Evolutionary conservation across 2,113 vertebrate species (phyloP), one percentile per base, ranked within the genome.

Genomic region (Ranitomeya variabilis): DNA sequence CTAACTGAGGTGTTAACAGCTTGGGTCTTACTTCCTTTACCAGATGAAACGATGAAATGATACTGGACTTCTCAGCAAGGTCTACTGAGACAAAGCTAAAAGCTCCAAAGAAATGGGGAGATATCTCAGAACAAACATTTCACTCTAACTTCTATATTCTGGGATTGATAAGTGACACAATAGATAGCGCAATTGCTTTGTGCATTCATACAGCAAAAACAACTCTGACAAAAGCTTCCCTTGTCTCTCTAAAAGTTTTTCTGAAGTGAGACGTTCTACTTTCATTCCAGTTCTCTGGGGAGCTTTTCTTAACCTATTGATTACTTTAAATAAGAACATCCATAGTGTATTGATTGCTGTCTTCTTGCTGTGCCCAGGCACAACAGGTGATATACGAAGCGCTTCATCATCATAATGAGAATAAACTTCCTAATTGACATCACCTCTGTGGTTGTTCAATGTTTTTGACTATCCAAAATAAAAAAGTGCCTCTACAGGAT

Each of bases 291-390:
- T 85, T 69, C 87, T 79, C 73, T 85, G 80, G 60, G 82, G 82
- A 89, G 87, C 87, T 89, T 89, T 89, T 89, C 87, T 89, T 89
- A 89, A 89, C 87, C 87, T 89, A 89, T 89, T 73, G 87, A 89
- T 89, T 85, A 89, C 74, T 84, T 89, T 89, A 89, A 89, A 89
- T 89, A 85, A 89, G 81, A 85, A 89, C 87, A 89, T 89, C 87
- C 60, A 85, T 89, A 89, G 81, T 79, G 87, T 85, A 89, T 89
- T 89, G 87, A 89, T 89, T 85, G 87, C 73, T 85, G 87, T 89
- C 87, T 85, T 79, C 81, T 79, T 5, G 23, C 87, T 89, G 59
- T 76, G 81, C 21, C 69, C 74, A 85, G 87, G 69, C 87, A 85
- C 87, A 89, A 78, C 81, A 89, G 82, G 87, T 89, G 60, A 85